These are phyloP conservation scores for Cheilinus undulatus DNA, from an alignment of 2,113 vertebrate genomes.

Conservation along the genomic window DNA sequence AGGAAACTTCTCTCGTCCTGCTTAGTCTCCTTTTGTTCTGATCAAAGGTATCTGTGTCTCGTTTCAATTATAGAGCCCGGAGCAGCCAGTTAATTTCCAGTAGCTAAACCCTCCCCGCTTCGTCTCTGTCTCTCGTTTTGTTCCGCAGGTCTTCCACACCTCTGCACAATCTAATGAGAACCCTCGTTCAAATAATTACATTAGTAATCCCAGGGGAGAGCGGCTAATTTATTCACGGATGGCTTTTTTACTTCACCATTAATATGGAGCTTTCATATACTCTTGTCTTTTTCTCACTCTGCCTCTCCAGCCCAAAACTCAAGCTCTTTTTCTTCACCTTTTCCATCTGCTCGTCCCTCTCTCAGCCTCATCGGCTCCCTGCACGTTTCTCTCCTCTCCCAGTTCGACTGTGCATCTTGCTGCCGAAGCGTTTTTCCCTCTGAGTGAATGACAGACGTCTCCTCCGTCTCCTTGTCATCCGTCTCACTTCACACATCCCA, in stretches of 20 bases:
- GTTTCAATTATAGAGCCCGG: constrained; percentile 74
- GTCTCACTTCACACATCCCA: constrained; percentile 50
- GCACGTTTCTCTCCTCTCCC: too few species aligned
- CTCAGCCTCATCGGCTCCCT: constrained; percentile 35
- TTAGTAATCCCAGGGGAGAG: constrained; percentile 79
- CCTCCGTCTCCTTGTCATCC: constrained; percentile 58
- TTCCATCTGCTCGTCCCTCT: constrained; percentile 46
- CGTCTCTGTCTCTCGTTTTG: constrained; percentile 70
- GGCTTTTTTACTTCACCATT: constrained; percentile 75
- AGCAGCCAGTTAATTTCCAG: constrained; percentile 75
- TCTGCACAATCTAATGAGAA: constrained; percentile 77
- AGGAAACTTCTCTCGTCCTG: constrained; percentile 41
- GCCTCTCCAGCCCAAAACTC: constrained; percentile 24
- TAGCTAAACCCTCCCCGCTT: constrained; percentile 61
- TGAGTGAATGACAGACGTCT: constrained; percentile 55
- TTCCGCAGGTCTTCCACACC: constrained; percentile 68
- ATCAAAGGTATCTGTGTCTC: constrained; percentile 75
- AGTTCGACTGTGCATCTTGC: constrained; percentile 28
- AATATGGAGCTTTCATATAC: constrained; percentile 66
- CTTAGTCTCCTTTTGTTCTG: constrained; percentile 63
- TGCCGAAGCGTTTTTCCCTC: constrained; percentile 28
- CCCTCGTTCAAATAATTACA: constrained; percentile 84
- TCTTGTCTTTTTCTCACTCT: constrained; percentile 41
- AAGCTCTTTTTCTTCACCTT: constrained; percentile 38
- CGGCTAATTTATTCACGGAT: constrained; percentile 75